Conservation (phyloP, 2,797 vertebrate species). For the Ciconia nigra region DNA sequence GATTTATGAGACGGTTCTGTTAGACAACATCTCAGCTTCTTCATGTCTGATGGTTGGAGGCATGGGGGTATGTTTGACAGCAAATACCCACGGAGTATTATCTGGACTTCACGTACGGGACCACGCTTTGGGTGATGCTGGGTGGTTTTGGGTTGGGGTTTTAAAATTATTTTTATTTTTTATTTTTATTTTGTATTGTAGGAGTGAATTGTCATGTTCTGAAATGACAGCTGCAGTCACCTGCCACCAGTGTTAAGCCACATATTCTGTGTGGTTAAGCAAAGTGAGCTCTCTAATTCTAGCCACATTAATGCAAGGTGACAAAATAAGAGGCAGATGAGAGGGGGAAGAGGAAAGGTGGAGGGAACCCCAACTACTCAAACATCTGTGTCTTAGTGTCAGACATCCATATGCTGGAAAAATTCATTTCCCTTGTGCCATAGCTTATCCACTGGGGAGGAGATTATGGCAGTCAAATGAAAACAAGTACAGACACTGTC, state of each 20-base stretch:
- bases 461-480: not conserved
- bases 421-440: not conserved
- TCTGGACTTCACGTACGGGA: not conserved
- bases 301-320: not conserved
- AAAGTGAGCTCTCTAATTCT: not conserved
- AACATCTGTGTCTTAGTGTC: not conserved
- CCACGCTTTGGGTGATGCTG: not conserved
- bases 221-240: not conserved
- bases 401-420: not conserved
- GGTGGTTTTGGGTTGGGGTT: rapidly evolving
- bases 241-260: not conserved
- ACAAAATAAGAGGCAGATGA: not conserved
- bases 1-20: not conserved
- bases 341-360: not conserved
- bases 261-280: not conserved
- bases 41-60: not conserved
- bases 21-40: not conserved
- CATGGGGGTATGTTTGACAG: not conserved
- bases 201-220: not conserved
- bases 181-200: not conserved
- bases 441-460: not conserved
- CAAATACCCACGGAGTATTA: not conserved
- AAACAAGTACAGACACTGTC: not conserved
- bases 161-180: not conserved
- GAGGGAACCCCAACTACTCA: not conserved